These are phyloP conservation scores for Zaprionus obscuricornis DNA, from an alignment of 2,888 invertebrate species.

Conservation along the genomic window DNA sequence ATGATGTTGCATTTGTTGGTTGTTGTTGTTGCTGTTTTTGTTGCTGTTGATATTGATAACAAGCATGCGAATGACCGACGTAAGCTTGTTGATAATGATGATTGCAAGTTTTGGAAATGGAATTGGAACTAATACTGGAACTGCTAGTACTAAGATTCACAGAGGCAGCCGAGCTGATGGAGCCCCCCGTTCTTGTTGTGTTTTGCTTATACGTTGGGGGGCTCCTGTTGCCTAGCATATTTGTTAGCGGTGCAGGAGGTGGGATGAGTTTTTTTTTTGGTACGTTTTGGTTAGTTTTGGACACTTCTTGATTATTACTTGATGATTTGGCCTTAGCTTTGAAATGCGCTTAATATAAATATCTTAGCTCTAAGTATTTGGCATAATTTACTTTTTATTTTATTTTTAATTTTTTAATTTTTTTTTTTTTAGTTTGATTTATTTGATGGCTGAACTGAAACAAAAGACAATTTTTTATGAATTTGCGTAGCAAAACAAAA, in stretches of 20 bases:
- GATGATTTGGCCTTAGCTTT: slow-evolving; percentile 4
- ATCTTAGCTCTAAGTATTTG: slow-evolving; percentile 20
- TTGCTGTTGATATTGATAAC: slow-evolving; percentile 63
- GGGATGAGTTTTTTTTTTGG: slow-evolving; percentile 31
- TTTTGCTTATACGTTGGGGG: slow-evolving; percentile 78
- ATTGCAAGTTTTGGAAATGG: slow-evolving; percentile 31
- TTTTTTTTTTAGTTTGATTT: slow-evolving; percentile 4
- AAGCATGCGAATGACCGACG: slow-evolving; percentile 56
- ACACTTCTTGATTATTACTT: slow-evolving; percentile 35
- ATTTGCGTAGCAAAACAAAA: slow-evolving; percentile 65
- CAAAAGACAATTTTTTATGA: slow-evolving; percentile 26
- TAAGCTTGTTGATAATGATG: slow-evolving; percentile 53
- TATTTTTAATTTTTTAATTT: background rate
- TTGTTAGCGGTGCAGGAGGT: slow-evolving; percentile 47
- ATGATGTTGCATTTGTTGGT: slow-evolving; percentile 30
- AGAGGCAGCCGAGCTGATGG: slow-evolving; percentile 61
- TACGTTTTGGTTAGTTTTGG: slow-evolving; percentile 28
- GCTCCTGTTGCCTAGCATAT: slow-evolving; percentile 81
- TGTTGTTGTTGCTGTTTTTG: slow-evolving; percentile 60
- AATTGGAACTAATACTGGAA: slow-evolving; percentile 36
- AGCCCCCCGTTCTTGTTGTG: slow-evolving; percentile 81
- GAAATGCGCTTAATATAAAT: slow-evolving; percentile 9
- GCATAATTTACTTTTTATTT: slow-evolving; percentile 10
- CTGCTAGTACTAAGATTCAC: slow-evolving; percentile 20
- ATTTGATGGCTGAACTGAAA: slow-evolving; percentile 28